Base-by-base conservation (phyloP, 2,888 invertebrate species). In the Leucoma salicis region DNA sequence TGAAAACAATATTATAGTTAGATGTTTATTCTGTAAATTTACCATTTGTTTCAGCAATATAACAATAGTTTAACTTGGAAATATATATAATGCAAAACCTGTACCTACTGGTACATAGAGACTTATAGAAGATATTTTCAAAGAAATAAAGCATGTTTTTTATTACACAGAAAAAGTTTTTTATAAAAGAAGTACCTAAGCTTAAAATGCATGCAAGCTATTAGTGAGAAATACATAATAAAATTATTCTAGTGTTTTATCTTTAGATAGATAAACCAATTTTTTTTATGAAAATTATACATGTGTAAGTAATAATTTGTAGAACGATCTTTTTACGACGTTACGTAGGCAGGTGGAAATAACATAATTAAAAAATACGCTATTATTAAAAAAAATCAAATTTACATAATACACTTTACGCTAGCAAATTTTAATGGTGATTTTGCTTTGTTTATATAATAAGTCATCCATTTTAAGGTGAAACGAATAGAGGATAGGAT, bases 51-150 rank as follows among this genome's bases (percentile, higher is more conserved):
- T 69, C 48, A 61, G 57, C 56, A 61, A 65, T 59, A 63, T 59
- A 70, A 75, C 67, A 75, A 77, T 75, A 76, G 72, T 66, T 66
- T 63, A 66, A 56, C 57, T 52, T 57, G 50, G 57, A 54, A 57
- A 14, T 35, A 51, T 58, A 55, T 48, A 53, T 58, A 61, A 51
- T 57, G 60, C 56, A 47, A 54, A 49, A 62, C 62, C 53, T 51
- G 8, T 53, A 46, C 35, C 48, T 53, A 46, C 35, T 49, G 60
- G 57, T 53, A 42, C 50, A 55, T 45, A 57, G 47, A 40, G 25
- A 53, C 40, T 46, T 56, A 59, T 47, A 49, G 57, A 57, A 43
- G 46, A 38, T 48, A 43, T 53, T 14, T 59, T 53, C 31, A 38
- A 46, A 37, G 35, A 57, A 40, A 46, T 47, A 37, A 29, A 39